Conservation (phyloP, 2,113 vertebrate genomes). For the Otis tarda region DNA sequence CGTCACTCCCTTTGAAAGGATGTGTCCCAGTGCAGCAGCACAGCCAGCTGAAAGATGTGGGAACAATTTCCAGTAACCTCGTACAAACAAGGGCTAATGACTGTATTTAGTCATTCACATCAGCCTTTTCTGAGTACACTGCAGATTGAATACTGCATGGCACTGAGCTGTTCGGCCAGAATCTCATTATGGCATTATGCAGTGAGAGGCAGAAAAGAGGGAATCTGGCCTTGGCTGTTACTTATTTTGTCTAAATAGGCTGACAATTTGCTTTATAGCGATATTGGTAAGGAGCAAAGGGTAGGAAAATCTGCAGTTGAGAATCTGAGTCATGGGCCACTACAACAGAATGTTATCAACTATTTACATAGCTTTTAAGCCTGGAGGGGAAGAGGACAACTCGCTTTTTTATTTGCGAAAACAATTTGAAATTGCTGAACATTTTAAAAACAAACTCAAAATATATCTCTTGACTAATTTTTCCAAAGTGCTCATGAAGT, state of each 20-base stretch:
- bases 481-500: neutral
- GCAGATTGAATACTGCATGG: neutral
- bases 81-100: constrained; percentile 9
- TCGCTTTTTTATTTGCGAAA: neutral
- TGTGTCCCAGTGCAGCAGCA: neutral
- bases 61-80: constrained; percentile 8
- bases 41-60: neutral
- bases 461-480: neutral
- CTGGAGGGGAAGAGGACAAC: neutral
- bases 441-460: neutral
- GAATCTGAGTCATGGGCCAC: neutral
- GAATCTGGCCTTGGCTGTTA: constrained; percentile 10
- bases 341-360: neutral
- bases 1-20: neutral
- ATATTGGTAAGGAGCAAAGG: neutral
- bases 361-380: neutral
- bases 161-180: neutral
- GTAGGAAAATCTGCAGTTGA: constrained; percentile 21
- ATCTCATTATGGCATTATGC: constrained; percentile 22
- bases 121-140: neutral
- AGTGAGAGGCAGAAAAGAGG: constrained; percentile 16
- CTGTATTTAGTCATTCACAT: neutral
- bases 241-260: neutral
- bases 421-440: neutral
- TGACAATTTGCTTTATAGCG: neutral